Percentiles rank a stretch among this genome's conserved stretches.
These are phyloP conservation scores for Mola mola DNA, from an alignment of 2,113 vertebrate genomes.

Conservation along the genomic window DNA sequence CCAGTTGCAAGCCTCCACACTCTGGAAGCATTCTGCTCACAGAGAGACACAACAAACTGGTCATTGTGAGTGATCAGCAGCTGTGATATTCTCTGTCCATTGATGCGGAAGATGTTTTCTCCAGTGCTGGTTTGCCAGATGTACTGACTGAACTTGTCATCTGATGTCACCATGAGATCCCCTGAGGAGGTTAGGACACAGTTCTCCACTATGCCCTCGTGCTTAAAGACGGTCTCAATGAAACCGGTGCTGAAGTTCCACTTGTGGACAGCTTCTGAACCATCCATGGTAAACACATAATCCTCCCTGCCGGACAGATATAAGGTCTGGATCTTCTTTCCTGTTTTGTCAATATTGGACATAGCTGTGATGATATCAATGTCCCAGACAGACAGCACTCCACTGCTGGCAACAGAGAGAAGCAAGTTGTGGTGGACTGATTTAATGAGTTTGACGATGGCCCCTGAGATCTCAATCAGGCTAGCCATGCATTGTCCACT, in stretches of 20 bases:
- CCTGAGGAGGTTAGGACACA: constrained; percentile 94
- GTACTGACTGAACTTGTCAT: constrained; percentile 96
- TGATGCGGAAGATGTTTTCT: constrained; percentile 97
- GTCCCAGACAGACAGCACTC: constrained; percentile 97
- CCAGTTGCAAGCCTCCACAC: constrained; percentile 97
- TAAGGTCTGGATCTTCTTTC: constrained; percentile 91
- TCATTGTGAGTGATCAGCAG: constrained; percentile 98
- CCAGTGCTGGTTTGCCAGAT: constrained; percentile 95
- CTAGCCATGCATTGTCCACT: constrained; percentile 98
- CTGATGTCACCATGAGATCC: constrained; percentile 96
- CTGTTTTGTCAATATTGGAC: constrained; percentile 99
- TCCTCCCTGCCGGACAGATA: constrained; percentile 93
- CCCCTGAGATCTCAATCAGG: constrained; percentile 96
- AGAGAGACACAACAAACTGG: constrained; percentile 98
- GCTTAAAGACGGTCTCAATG: constrained; percentile 96
- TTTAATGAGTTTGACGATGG: constrained; percentile 96
- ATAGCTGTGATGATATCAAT: constrained; percentile 99
- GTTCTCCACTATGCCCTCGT: constrained; percentile 96
- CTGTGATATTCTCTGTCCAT: constrained; percentile 94
- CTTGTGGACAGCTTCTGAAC: constrained; percentile 94
- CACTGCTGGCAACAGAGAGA: constrained; percentile 94
- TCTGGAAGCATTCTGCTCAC: constrained; percentile 95
- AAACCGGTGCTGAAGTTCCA: constrained; percentile 98
- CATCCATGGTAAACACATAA: constrained; percentile 94
- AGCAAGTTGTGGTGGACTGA: constrained; percentile 96